Percentiles rank a stretch among this genome's conserved stretches.
Conservation (phyloP, 37 sponge, comb jelly and placozoan genomes). For the Tethya wilhelma region DNA sequence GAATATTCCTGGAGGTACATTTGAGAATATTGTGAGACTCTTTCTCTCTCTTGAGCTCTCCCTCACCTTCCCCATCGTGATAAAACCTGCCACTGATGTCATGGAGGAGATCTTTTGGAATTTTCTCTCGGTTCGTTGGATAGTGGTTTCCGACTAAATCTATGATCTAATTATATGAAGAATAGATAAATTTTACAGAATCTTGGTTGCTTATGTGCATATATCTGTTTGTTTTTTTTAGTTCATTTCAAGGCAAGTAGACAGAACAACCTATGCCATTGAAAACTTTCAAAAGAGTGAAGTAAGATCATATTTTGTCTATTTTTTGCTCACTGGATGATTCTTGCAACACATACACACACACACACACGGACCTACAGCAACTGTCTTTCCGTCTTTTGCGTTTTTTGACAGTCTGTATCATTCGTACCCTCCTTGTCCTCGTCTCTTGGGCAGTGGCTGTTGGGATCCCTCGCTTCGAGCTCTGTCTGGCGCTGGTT, state of each 20-base stretch:
- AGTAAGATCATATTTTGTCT: too few species aligned
- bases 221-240: not conserved
- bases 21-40: constrained; percentile 64
- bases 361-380: constrained; percentile 1
- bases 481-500: constrained; percentile 75
- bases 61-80: constrained; percentile 82
- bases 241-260: not conserved
- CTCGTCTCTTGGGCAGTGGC: constrained; percentile 73
- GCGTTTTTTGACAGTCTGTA: constrained; percentile 28
- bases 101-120: constrained; percentile 59
- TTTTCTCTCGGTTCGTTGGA: constrained; percentile 29
- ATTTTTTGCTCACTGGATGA: too few species aligned
- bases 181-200: too few species aligned
- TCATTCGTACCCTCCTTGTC: constrained; percentile 59
- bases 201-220: not conserved
- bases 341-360: constrained; percentile 14
- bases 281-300: too few species aligned
- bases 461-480: constrained; percentile 74
- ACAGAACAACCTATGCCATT: too few species aligned
- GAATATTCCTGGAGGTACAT: constrained; percentile 71
- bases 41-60: constrained; percentile 77
- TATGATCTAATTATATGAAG: too few species aligned
- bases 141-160: not conserved
- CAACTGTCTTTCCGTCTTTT: not conserved
- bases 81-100: constrained; percentile 84